Evolutionary conservation across 2,888 invertebrate species (phyloP), one percentile per base, ranked within the genome.

Genomic region (Clostera curtula): DNA sequence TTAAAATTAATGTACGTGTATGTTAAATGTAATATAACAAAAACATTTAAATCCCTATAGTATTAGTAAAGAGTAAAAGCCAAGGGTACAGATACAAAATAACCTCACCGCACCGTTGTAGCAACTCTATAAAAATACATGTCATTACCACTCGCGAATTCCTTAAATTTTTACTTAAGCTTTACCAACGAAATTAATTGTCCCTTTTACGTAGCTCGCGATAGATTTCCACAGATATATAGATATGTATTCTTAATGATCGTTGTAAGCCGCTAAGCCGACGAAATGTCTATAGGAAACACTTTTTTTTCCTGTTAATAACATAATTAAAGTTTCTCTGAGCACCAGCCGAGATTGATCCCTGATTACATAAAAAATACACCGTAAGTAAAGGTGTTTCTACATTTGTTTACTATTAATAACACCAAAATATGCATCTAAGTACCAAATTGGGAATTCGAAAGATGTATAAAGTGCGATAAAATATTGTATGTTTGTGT

Each of bases 201-300:
- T 61, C 36, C 56, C 52, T 57, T 61, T 67, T 62, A 64, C 57
- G 29, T 34, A 47, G 56, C 49, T 51, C 49, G 56, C 60, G 63
- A 73, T 70, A 72, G 68, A 69, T 71, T 65, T 59, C 54, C 52
- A 51, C 45, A 64, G 66, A 69, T 71, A 68, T 61, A 62, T 61
- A 61, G 70, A 64, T 66, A 72, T 49, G 71, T 67, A 69, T 71
- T 60, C 53, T 68, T 70, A 73, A 76, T 71, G 67, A 57, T 51
- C 32, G 43, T 39, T 40, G 25, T 49, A 46, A 39, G 38, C 41
- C 56, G 50, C 57, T 53, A 46, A 64, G 52, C 59, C 66, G 69
- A 65, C 62, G 55, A 68, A 66, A 67, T 59, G 51, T 38, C 51
- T 48, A 64, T 68, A 61, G 58, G 45, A 57, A 60, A 68, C 60